Evolutionary conservation across 1,140 invertebrate genomes (phyloP).

Genomic region (Gonatopus flavifemur): DNA sequence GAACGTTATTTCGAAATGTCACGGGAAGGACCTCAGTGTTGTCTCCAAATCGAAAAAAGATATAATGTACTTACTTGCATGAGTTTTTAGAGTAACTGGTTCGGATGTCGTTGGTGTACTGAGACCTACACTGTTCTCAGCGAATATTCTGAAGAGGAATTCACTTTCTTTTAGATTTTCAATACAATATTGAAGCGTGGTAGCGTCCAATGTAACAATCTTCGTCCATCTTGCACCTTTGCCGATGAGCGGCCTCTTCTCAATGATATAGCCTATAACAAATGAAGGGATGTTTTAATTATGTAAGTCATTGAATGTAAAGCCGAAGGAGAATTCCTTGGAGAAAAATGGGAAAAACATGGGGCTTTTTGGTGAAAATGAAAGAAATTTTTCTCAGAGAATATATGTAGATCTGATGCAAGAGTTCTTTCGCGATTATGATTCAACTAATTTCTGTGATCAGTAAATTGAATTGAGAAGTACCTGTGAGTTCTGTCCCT

Average conservation of each 20-base stretch:
- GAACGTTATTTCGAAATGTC: not conserved
- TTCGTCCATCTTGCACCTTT: constrained; percentile 79
- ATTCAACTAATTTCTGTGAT: too few species aligned
- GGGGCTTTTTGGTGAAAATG: too few species aligned
- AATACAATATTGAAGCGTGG: constrained; percentile 74
- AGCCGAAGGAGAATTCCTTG: not conserved
- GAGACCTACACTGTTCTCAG: constrained; percentile 87
- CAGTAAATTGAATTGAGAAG: constrained; percentile 14
- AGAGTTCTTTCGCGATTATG: not conserved
- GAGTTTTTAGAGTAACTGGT: constrained; percentile 83
- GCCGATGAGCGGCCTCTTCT: constrained; percentile 76
- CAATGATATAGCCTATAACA: constrained; percentile 82
- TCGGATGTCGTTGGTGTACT: constrained; percentile 79
- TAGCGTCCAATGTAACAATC: constrained; percentile 80
- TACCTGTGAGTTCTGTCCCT: constrained; percentile 82
- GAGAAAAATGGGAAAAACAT: too few species aligned
- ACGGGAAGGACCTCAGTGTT: not conserved
- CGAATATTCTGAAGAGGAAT: constrained; percentile 87
- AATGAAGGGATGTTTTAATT: constrained; percentile 8
- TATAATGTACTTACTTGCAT: constrained; percentile 79
- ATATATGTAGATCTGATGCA: not conserved
- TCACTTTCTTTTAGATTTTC: constrained; percentile 88
- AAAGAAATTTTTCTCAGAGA: not conserved
- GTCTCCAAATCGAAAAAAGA: not conserved
- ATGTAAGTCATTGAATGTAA: constrained; percentile 3